Conservation (phyloP, 2,113 vertebrate species). For the Dermatemys mawii region DNA sequence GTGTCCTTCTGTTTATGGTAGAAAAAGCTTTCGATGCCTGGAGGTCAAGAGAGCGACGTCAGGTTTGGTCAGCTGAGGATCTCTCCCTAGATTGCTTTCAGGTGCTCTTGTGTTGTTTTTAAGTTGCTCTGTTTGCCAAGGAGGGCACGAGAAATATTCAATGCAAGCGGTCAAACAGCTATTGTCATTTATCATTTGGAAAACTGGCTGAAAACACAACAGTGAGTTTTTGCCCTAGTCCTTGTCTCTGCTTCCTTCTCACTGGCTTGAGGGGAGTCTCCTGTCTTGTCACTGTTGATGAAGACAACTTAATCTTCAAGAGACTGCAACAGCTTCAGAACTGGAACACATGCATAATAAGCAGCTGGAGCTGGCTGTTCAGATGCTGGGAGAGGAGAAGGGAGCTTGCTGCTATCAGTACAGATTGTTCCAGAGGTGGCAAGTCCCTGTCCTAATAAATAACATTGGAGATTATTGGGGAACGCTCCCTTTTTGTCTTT, state of each 20-base stretch:
- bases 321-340: background rate
- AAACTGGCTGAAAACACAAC: constrained; percentile 20
- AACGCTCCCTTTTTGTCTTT: background rate
- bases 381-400: background rate
- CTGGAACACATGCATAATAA: background rate
- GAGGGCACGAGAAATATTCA: background rate
- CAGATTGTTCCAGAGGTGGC: background rate
- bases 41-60: background rate
- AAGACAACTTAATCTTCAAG: background rate
- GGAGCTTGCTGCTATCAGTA: background rate
- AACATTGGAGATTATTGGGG: background rate
- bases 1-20: background rate
- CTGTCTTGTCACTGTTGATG: constrained; percentile 13
- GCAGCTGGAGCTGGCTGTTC: background rate
- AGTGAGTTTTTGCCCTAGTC: background rate
- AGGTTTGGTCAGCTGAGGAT: background rate
- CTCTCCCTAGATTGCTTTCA: background rate
- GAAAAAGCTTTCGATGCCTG: background rate
- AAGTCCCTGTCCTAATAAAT: background rate
- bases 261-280: background rate
- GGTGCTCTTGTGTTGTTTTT: background rate
- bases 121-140: background rate
- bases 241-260: constrained; percentile 13
- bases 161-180: background rate
- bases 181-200: constrained; percentile 19